Base-by-base conservation (phyloP, 2,797 vertebrate species). In the Strix occidentalis region DNA sequence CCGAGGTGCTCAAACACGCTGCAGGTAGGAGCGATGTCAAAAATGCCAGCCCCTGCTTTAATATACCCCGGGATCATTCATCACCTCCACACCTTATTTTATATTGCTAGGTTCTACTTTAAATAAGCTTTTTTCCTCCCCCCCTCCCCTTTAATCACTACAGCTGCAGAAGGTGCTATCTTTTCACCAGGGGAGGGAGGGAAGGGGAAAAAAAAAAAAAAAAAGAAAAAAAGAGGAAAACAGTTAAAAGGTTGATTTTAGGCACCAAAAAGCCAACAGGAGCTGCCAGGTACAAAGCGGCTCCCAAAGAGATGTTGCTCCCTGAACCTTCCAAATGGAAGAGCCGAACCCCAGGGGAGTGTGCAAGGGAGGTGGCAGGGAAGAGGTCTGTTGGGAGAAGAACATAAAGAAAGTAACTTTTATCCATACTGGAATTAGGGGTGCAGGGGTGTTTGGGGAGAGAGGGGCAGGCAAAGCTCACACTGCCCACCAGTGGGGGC, bases 1-100 rank as follows among this genome's bases (percentile, higher is more conserved):
- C 79, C 3, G 13, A 91, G 70, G 84, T 50, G 84, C 90, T 91
- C 71, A 35, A 87, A 95, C 92, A 93, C 29, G 65, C 89, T 11
- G 7, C 43, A 0, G 78, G 63, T 10, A 79, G 92, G 53, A 91
- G 53, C 17, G 48, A 61, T 79, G 93, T 82, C 20, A 37, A 95
- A 91, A 95, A 94, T 37, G 82, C 94, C 91, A 92, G 85, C 23
- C 81, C 68, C 87, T 92, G 87, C 78, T 89, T 93, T 92, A 83
- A 89, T 76, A 54, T 37, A 93, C 50, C 87, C 76, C 3, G 2
- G 78, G 69, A 95, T 95, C 93, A 87, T 57, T 95, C 96, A 69
- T 94, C 87, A 84, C 89, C 79, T 95, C 96, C 95, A 93, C 84
- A 56, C 89, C 95, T 96, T 87, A 64, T 72, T 96, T 95, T 95